These are phyloP conservation scores for Cephus nigrinus DNA, from an alignment of 2,888 invertebrate genomes.

Conservation along the genomic window DNA sequence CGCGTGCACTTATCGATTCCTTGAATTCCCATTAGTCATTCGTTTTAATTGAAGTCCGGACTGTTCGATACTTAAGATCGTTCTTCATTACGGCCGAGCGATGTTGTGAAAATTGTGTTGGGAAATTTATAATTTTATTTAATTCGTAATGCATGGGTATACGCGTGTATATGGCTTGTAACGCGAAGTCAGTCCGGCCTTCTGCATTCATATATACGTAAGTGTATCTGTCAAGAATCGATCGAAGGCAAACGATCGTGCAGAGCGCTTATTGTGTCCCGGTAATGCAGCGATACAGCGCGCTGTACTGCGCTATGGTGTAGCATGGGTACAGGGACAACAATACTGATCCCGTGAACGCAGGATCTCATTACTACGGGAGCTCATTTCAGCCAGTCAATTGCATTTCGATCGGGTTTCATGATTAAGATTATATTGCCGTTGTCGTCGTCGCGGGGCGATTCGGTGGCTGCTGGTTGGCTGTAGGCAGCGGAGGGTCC, in stretches of 20 bases:
- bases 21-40: constrained; percentile 15
- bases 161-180: not conserved
- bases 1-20: constrained; percentile 25
- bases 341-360: constrained; percentile 13
- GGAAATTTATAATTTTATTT: not conserved
- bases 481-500: not conserved
- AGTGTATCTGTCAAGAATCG: constrained; percentile 64
- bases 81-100: not conserved
- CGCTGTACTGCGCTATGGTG: not conserved
- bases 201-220: constrained; percentile 29
- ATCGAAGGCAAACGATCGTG: constrained; percentile 62
- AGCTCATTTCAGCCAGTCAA: constrained; percentile 56
- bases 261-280: constrained; percentile 21
- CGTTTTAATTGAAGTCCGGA: constrained; percentile 26
- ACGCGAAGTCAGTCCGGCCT: not conserved
- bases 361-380: constrained; percentile 54
- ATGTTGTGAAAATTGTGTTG: not conserved
- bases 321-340: not conserved
- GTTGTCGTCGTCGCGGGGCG: constrained; percentile 32
- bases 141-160: not conserved
- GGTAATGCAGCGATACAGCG: constrained; percentile 11
- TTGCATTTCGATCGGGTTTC: constrained; percentile 60
- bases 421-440: constrained; percentile 52
- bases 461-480: constrained; percentile 1
- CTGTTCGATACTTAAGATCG: not conserved